phyloP scores from a whole-genome alignment of 2,113 vertebrate species.

The Heloderma charlesbogerti region DNA sequence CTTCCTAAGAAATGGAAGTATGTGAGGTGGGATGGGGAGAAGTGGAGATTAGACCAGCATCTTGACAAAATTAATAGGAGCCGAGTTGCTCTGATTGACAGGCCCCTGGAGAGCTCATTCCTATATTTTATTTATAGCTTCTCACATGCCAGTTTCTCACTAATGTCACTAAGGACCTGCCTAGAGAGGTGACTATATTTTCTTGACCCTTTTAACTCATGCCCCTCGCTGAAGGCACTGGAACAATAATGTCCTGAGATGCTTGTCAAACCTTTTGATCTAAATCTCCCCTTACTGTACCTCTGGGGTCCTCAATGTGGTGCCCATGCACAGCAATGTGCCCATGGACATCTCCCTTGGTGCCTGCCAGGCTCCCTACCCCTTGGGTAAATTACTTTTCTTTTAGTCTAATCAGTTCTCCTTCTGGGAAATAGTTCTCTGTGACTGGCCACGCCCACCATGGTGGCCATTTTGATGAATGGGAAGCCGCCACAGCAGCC shows the following conservation, averaged over 20 bases:
- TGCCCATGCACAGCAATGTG: too few species aligned
- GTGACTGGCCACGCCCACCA: too few species aligned
- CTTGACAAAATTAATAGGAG: conserved; percentile 65
- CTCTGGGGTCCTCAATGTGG: too few species aligned
- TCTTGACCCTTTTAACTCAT: conserved; percentile 43
- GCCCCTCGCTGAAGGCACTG: conserved; percentile 34
- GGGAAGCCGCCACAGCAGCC: too few species aligned
- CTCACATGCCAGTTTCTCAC: conserved; percentile 24
- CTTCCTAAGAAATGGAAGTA: conserved; percentile 59
- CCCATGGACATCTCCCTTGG: too few species aligned
- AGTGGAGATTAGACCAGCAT: conserved; percentile 40
- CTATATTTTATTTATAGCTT: conserved; percentile 54
- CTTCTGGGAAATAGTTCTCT: too few species aligned
- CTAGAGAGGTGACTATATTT: conserved; percentile 50
- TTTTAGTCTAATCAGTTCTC: too few species aligned
- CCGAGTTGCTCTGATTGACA: conserved; percentile 68
- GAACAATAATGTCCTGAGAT: background rate
- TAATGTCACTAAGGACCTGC: conserved; percentile 55
- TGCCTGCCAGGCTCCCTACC: too few species aligned
- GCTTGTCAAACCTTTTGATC: background rate
- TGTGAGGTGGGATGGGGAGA: background rate
- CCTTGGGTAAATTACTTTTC: too few species aligned
- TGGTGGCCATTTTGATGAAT: too few species aligned
- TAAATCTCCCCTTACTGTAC: background rate
- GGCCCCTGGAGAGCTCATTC: conserved; percentile 60